Percentiles rank a stretch among this genome's conserved stretches.
Conservation (phyloP, 2,888 invertebrate species). For the Liopterus haemorrhoidalis region DNA sequence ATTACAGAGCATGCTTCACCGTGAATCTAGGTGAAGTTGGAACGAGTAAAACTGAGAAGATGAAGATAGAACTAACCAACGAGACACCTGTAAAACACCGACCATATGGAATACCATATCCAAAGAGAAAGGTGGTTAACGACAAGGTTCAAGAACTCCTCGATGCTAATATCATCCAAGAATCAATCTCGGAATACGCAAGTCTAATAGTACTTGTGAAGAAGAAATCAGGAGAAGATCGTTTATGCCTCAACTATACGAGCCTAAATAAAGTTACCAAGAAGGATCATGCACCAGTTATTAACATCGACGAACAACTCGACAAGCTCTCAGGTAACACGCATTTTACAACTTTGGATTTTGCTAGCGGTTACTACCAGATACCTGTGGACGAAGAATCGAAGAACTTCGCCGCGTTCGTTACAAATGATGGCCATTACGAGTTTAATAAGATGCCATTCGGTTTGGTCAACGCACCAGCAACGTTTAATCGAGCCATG, state of each 20-base stretch:
- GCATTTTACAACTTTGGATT: too few relatives aligned
- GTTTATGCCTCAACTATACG: slow-evolving; percentile 31
- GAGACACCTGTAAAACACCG: slow-evolving; percentile 19
- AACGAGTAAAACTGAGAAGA: slow-evolving; percentile 14
- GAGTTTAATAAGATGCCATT: slow-evolving; percentile 32
- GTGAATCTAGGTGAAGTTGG: too few relatives aligned
- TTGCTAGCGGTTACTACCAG: slow-evolving; percentile 25
- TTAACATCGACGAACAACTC: too few relatives aligned
- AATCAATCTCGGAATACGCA: slow-evolving; percentile 28
- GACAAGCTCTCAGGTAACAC: too few relatives aligned
- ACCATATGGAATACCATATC: slow-evolving; percentile 24
- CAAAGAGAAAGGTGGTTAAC: slow-evolving; percentile 12
- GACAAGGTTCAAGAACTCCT: too few relatives aligned
- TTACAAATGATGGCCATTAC: slow-evolving; percentile 25
- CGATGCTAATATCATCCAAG: too few relatives aligned
- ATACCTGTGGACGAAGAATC: too few relatives aligned
- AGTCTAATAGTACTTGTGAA: slow-evolving; percentile 30
- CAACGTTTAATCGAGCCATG: too few relatives aligned
- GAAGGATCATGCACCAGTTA: too few relatives aligned
- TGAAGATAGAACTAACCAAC: slow-evolving; percentile 16
- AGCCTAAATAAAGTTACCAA: slow-evolving; percentile 33
- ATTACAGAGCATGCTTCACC: too few relatives aligned
- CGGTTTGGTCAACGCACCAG: slow-evolving; percentile 32
- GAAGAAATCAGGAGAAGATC: slow-evolving; percentile 26
- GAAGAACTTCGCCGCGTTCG: too few relatives aligned